Base-by-base conservation (phyloP, 2,113 vertebrate species). In the Myotis brandtii region DNA sequence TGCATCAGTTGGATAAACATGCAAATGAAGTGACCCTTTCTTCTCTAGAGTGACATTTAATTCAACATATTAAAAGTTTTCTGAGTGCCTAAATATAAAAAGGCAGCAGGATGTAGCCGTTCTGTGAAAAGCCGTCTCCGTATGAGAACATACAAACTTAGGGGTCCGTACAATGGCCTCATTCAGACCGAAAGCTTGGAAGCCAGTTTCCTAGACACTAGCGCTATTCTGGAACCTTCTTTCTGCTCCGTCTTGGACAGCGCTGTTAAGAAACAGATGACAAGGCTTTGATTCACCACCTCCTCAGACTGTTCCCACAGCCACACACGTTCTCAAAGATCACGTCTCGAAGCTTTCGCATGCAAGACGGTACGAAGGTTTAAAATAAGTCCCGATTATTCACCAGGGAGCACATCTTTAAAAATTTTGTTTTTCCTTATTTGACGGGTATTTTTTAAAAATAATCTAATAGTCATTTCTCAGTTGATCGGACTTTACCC, bases 221-320 rank as follows among this genome's bases (percentile, higher is more conserved):
- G n/a, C 75, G 13, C 64, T 96, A 5, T 73, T 94, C 69, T 93
- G 18, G 20, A 32, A 17, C 79, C 82, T 73, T 82, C 93, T 32
- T 62, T 56, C 34, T 43, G 75, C 89, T 37, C 6, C 25, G 46
- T 66, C 0, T 69, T 95, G 9, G n/a, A 73, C 66, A 21, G 1
- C 73, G 1, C 77, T 21, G 69, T 96, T 94, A 70, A 34, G 27
- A 84, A 94, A 79, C 17, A 91, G 27, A 83, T 97, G 93, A 96
- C 75, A 97, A 97, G 90, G 64, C 10, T 0, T 59, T 94, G 67
- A 97, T 97, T 98, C 79, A 97, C 64, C 87, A 37, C 90, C 86
- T 96, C 97, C 93, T 96, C 50, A 82, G 76, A 54, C 75, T 95
- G 69, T 40, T 67, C 56, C 1, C 3, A 86, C 67, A 97, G 11